phyloP scores from a whole-genome alignment of 1,140 invertebrate species.

The Trichomalopsis sarcophagae region DNA sequence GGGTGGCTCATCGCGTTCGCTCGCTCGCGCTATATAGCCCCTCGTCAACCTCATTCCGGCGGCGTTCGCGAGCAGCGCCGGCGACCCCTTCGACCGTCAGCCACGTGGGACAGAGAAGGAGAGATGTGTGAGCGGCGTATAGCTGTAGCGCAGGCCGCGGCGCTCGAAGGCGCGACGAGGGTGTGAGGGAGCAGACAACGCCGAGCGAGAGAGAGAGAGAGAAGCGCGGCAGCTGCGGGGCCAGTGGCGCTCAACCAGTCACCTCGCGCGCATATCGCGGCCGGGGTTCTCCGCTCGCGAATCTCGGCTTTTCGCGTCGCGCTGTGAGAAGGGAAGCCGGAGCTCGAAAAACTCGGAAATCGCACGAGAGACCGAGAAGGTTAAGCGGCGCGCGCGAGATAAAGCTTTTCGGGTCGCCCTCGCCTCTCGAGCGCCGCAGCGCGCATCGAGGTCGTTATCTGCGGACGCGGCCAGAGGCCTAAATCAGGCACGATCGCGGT shows the following conservation, averaged over 20 bases:
- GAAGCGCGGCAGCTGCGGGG: slow-evolving; percentile 65
- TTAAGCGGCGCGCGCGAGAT: slow-evolving; percentile 62
- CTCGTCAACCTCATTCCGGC: slow-evolving; percentile 67
- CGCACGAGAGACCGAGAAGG: slow-evolving; percentile 55
- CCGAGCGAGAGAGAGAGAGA: slow-evolving; percentile 52
- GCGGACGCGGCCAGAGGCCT: slow-evolving; percentile 68
- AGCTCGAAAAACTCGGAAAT: not conserved
- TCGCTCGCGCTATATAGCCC: slow-evolving; percentile 31
- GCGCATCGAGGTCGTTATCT: slow-evolving; percentile 71
- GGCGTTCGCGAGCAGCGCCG: slow-evolving; percentile 42
- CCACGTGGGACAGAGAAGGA: slow-evolving; percentile 58
- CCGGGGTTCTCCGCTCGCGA: slow-evolving; percentile 1
- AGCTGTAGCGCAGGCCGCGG: not conserved
- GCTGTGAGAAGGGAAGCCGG: not conserved
- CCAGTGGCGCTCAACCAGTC: slow-evolving; percentile 65
- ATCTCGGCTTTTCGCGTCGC: not conserved
- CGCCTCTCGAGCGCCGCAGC: slow-evolving; percentile 54
- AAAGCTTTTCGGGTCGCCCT: slow-evolving; percentile 68
- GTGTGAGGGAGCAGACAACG: slow-evolving; percentile 70
- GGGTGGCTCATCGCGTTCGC: slow-evolving; percentile 1
- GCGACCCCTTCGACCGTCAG: slow-evolving; percentile 69
- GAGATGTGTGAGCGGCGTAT: not conserved
- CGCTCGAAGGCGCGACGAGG: slow-evolving; percentile 58
- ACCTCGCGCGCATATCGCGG: not conserved
- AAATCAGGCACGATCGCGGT: slow-evolving; percentile 70